Base-by-base conservation (phyloP, 2,888 invertebrate species). In the Phytoseiulus persimilis region DNA sequence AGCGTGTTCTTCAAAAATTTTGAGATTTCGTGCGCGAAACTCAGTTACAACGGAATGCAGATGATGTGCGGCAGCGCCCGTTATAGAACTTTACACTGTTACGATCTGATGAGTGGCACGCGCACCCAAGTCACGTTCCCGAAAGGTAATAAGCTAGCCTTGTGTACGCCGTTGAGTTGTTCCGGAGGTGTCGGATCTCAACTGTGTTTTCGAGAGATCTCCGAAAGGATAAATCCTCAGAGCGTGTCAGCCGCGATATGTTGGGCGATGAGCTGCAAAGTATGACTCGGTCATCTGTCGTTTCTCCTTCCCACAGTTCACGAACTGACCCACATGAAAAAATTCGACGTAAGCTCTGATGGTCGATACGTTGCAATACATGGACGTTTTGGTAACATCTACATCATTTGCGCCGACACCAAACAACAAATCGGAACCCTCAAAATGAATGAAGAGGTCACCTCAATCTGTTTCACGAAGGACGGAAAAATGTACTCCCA, bases 271-370 rank as follows among this genome's bases (percentile, higher is more conserved):
- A 28, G 65, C 65, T 65, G 23, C 28, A 46, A 46, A 6, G 46
- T 14, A 46, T 84, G 9, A 84, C 31, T 14, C 6, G 18, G 11
- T 31, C 23, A 32, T 3, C 9, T 31, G 2, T 33, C 31, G 33
- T 84, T 2, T 87, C 6, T 87, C 31, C 31, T 0, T n/a, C 9
- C 1, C 45, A 23, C 87, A 87, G 87, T 31, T 87, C 87, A 87
- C 14, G 87, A 87, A 23, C 31, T 87, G 32, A 87, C 87, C n/a
- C 87, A 87, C n/a, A 87, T 87, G 87, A 87, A 87, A 87, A 33
- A 45, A n/a, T 87, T 87, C 14, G 87, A 87, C 6, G 87, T 87
- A 6, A 87, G 87, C 87, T 28, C 87, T 9, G 32, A 45, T 23
- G 87, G 87, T 32, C 87, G 87, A 11, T 87, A 32, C 45, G n/a